Base-by-base conservation (phyloP, 2,888 invertebrate genomes). In the Phrixothrix hirtus region DNA sequence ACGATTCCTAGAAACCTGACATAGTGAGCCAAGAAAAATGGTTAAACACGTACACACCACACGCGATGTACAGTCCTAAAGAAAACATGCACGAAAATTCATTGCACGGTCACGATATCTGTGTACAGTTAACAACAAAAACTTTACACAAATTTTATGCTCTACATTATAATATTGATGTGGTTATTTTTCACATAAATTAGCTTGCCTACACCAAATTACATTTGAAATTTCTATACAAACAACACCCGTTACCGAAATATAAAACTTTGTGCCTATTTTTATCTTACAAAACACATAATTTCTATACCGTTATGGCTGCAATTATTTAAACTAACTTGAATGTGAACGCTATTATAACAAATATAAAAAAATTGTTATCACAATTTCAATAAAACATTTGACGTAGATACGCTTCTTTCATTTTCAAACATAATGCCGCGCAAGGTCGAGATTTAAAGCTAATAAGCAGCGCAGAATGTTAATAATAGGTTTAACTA, bases 1-100 rank as follows among this genome's bases (percentile, higher is more conserved):
- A 70, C 65, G 72, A 73, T 75, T 75, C 74, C 72, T 68, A 72
- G 74, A 75, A 75, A 69, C 70, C 74, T 73, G 74, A 74, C 74
- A 74, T 71, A 74, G 68, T 73, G 70, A 71, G 71, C 72, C 67
- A 72, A 74, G 74, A 74, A 74, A 74, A 74, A 75, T 74, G 73
- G 72, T 73, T 72, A 73, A 73, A 73, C 72, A 71, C 69, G 70
- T 69, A 67, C 64, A 68, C 61, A 57, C 62, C 65, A 66, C 74
- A 73, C 74, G 74, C 74, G 72, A 74, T 74, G 73, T 73, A 73
- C 72, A 73, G 60, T 71, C 71, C 46, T 55, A 53, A 62, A 52
- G 50, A 55, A 55, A 60, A 63, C 66, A 68, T 65, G 69, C 70
- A 72, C 71, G 70, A 72, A 69, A 67, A 67, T 66, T 63, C 63